phyloP scores from a whole-genome alignment of 2,113 vertebrate genomes.

The Cromileptes altivelis region DNA sequence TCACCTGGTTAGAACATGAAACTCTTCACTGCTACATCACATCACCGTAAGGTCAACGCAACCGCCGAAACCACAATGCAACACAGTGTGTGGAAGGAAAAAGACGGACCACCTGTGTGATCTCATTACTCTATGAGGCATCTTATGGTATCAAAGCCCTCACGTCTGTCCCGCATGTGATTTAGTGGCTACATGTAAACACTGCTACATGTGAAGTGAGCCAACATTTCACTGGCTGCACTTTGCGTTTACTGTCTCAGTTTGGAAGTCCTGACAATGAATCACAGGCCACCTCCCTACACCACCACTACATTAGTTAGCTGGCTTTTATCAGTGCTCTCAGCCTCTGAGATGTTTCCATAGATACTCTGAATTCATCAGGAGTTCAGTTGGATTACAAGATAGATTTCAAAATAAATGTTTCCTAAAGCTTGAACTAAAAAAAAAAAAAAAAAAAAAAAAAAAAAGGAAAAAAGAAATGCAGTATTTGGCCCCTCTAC shows the following conservation, averaged over 20 bases:
- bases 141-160: conserved; percentile 71
- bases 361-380: conserved; percentile 19
- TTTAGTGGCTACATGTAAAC: conserved; percentile 66
- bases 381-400: neutral
- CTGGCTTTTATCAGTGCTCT: conserved; percentile 14
- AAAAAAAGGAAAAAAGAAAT: no score
- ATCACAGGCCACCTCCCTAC: neutral
- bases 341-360: conserved; percentile 16
- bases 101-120: conserved; percentile 9
- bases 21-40: conserved; percentile 41
- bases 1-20: neutral
- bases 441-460: neutral
- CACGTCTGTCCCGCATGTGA: conserved; percentile 43
- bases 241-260: conserved; percentile 5
- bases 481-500: neutral
- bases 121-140: conserved; percentile 51
- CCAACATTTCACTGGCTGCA: conserved; percentile 2
- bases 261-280: conserved; percentile 13
- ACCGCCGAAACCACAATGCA: neutral
- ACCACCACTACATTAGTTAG: neutral
- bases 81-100: conserved; percentile 42
- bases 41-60: conserved; percentile 19
- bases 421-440: neutral
- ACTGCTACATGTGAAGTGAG: conserved; percentile 63
- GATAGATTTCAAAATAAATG: conserved; percentile 22